Evolutionary conservation across 2,797 vertebrate genomes (phyloP), one percentile per base, ranked within the genome.

Genomic region (Leptoclinus maculatus): DNA sequence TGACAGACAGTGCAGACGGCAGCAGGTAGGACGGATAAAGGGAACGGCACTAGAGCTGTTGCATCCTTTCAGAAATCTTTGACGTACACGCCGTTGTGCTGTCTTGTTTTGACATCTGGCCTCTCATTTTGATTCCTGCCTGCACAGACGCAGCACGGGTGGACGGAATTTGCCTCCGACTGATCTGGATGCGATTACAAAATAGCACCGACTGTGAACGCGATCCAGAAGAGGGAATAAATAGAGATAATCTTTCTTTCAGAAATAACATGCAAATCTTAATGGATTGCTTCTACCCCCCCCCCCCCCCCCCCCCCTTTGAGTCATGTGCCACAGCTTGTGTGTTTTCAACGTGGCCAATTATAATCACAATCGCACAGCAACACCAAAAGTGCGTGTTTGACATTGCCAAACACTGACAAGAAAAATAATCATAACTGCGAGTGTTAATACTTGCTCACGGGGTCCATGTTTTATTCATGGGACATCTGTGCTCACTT

Each of bases 401-500:
- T 87, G 74, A 89, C 86, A 81, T 62, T 83, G 80, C 83, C 87
- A 83, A 86, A 87, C 62, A 63, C 73, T 75, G 85, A 88, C 81
- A 83, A 88, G 75, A 90, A 87, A 49, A 88, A 89, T 84, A 88
- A 89, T 88, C 80, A 85, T 36, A 87, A 87, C 80, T 74, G 79
- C 54, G 21, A 89, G 80, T 80, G 76, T 69, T 85, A 92, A 93
- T 88, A 88, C 88, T 91, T 93, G 77, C 80, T 86, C 69, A 59
- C 51, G 63, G 67, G 79, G 49, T 53, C 13, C 0, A 92, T 94
- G 88, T 92, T 92, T 93, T 92, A 95, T 95, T 93, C 89, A 95
- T 89, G 70, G 67, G 82, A 87, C 88, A 90, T 88, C 89, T 93
- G 90, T 90, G 86, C 78, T n/a, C 78, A 84, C 88, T 91, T 85